Evolutionary conservation across 2,888 invertebrate genomes (phyloP).

Genomic region (Polylopha cassiicola): DNA sequence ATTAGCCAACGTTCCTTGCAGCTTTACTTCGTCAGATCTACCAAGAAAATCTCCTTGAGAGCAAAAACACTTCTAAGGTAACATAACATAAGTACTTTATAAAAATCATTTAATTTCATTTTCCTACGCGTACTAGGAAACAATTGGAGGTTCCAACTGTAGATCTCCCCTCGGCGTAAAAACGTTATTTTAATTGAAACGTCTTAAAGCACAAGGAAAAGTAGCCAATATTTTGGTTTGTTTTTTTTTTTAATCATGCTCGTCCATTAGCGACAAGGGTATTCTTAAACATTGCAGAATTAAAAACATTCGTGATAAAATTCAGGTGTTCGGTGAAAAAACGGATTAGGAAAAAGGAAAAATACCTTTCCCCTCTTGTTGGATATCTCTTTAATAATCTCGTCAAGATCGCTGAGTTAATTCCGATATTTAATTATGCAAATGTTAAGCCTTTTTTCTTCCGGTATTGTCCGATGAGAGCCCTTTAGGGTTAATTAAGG

Average conservation of each 20-base stretch:
- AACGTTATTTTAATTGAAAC: too few species aligned
- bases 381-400: constrained; percentile 56
- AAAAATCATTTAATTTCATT: neutral
- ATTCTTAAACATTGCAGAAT: constrained; percentile 42
- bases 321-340: constrained; percentile 35
- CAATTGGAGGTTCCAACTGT: constrained; percentile 12
- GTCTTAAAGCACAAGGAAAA: constrained; percentile 31
- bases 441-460: constrained; percentile 52
- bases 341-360: constrained; percentile 40
- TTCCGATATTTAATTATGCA: constrained; percentile 65
- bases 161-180: neutral
- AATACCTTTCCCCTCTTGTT: constrained; percentile 40
- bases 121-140: constrained; percentile 1
- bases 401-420: constrained; percentile 45
- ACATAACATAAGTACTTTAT: neutral
- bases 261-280: constrained; percentile 49
- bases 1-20: neutral
- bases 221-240: constrained; percentile 38
- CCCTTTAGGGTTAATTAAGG: constrained; percentile 42
- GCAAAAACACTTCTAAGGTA: constrained; percentile 5
- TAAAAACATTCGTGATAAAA: constrained; percentile 40
- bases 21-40: neutral
- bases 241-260: constrained; percentile 37
- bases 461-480: constrained; percentile 32
- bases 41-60: constrained; percentile 1